Percentiles rank a stretch among this genome's conserved stretches.
Evolutionary conservation across 2,888 invertebrate genomes (phyloP).

Genomic region (Aleiodes alternator): DNA sequence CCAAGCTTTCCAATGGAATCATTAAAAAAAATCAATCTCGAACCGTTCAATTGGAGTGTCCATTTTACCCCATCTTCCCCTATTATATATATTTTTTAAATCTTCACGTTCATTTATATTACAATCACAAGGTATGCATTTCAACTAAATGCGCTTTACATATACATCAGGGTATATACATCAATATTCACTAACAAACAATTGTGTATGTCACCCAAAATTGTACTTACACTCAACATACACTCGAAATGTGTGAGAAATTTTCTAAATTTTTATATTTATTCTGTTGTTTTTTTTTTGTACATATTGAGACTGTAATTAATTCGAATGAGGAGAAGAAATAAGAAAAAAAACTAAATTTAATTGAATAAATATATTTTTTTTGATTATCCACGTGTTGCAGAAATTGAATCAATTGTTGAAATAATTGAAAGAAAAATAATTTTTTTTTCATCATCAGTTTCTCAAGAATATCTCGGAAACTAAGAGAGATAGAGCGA

Average conservation of each 20-base stretch:
- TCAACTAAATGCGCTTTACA: conserved; percentile 20
- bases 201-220: conserved; percentile 2
- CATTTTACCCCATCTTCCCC: too few species aligned
- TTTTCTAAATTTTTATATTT: background rate
- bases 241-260: conserved; percentile 2
- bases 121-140: conserved; percentile 30
- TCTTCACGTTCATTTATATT: conserved; percentile 23
- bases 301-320: background rate
- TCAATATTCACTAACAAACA: background rate
- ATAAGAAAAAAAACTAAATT: too few species aligned
- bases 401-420: too few species aligned
- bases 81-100: background rate
- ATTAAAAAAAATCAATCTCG: too few species aligned
- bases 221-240: background rate
- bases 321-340: background rate
- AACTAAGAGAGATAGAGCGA: too few species aligned
- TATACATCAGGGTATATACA: conserved; percentile 17
- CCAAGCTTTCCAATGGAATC: too few species aligned
- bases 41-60: too few species aligned
- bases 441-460: too few species aligned
- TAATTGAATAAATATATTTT: too few species aligned
- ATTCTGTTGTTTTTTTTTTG: background rate
- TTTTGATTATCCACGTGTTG: too few species aligned
- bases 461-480: too few species aligned
- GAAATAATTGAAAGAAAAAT: too few species aligned